Conservation (phyloP, 2,888 invertebrate species). For the Hypercompe scribonia region DNA sequence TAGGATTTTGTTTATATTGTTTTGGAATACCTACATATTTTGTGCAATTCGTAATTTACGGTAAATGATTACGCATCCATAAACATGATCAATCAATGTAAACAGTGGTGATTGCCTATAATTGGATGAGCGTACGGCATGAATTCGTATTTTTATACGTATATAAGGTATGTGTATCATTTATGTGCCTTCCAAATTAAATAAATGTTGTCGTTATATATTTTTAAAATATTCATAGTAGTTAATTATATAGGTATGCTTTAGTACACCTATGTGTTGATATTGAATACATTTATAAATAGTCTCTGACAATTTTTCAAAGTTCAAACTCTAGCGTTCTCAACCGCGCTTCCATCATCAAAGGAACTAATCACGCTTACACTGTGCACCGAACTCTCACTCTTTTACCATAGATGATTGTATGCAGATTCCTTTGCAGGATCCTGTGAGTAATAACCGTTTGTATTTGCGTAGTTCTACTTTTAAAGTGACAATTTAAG, state of each 20-base stretch:
- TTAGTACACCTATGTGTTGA: background rate
- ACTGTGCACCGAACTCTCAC: constrained; percentile 50
- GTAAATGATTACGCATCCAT: background rate
- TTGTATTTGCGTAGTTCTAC: constrained; percentile 14
- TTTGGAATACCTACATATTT: background rate
- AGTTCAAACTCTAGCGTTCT: background rate
- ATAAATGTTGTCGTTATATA: no score
- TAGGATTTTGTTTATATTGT: background rate
- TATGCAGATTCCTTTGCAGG: constrained; percentile 49
- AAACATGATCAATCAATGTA: background rate
- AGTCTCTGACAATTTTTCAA: background rate
- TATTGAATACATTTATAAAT: background rate
- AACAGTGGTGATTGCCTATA: background rate
- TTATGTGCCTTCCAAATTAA: background rate
- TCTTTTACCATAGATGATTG: constrained; percentile 27
- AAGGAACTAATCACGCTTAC: constrained; percentile 54
- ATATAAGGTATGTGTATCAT: background rate
- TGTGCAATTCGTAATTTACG: background rate
- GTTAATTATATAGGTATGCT: no score
- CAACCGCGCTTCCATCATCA: constrained; percentile 43
- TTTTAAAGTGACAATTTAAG: constrained; percentile 5
- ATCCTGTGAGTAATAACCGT: constrained; percentile 23
- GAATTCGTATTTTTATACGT: no score
- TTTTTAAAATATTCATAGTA: no score
- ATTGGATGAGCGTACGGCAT: background rate